Base-by-base conservation (phyloP, 2,797 vertebrate genomes). In the Acanthurus tractus region DNA sequence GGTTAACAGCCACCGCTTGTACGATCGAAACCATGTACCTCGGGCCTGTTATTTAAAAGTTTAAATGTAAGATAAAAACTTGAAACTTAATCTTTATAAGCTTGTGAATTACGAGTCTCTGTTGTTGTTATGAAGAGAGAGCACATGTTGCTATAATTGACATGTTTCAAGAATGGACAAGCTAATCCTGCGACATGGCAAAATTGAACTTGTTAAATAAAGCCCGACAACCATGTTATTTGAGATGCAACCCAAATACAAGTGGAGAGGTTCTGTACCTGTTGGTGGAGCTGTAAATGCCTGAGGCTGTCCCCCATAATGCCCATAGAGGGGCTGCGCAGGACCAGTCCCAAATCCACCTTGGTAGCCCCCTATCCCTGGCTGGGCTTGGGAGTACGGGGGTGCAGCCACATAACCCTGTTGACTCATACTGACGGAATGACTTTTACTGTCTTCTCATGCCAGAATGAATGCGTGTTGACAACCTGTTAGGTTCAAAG, bases 371-470 rank as follows among this genome's bases (percentile, higher is more conserved):
- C 96, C 97, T 82, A 98, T 95, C 89, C 96, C 96, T 8, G 96
- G 90, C 86, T 98, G 98, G 62, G 97, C 92, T 55, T 99, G 97
- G 63, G 98, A 98, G 91, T 97, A 98, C 0, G 97, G 96, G 69
- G 98, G 96, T 66, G 97, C 82, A 74, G 97, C 95, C 73, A 98
- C 96, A 88, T 97, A 99, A 90, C 97, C 97, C 90, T 98, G 97
- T 89, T 98, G 97, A 95, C 96, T 99, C 98, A 99, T 99, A 79
- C 66, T 89, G 76, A 45, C 52, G 54, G 15, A 71, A 81, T 46
- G 18, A 42, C 17, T 46, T 71, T 89, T 69, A 92, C 59, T 56
- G 69, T 77, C 84, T 90, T 88, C 84, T 96, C 95, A 95, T 96
- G 84, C 93, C 95, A 95, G 82, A 76, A 79, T 38, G 73, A 64